These are phyloP conservation scores for Atopsyche davidsoni DNA, from an alignment of 1,140 invertebrate genomes.

Conservation along the genomic window DNA sequence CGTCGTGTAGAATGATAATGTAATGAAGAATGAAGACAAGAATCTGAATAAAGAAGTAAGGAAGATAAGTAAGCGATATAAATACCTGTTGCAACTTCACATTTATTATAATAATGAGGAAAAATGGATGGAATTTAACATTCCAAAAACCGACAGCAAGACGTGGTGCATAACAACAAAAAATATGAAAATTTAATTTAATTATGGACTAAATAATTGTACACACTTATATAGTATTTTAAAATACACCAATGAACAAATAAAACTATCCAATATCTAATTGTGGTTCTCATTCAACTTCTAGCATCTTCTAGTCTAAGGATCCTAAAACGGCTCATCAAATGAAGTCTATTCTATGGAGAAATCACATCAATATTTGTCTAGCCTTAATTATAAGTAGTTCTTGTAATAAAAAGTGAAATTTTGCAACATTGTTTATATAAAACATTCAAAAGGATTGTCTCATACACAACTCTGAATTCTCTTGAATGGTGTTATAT, in stretches of 20 bases:
- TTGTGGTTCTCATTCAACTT: neutral
- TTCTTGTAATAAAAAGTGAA: constrained; percentile 11
- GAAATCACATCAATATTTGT: constrained; percentile 29
- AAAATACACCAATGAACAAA: constrained; percentile 23
- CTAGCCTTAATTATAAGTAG: constrained; percentile 26
- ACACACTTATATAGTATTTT: constrained; percentile 10
- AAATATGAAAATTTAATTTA: constrained; percentile 5
- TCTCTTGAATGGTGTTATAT: too few relatives aligned
- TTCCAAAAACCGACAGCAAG: too few relatives aligned
- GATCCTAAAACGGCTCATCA: constrained; percentile 21
- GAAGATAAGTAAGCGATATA: too few relatives aligned
- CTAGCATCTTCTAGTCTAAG: constrained; percentile 28
- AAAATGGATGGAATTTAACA: too few relatives aligned
- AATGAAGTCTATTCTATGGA: constrained; percentile 25
- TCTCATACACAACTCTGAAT: constrained; percentile 27
- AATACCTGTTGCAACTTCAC: too few relatives aligned
- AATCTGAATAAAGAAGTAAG: too few relatives aligned
- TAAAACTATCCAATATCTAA: constrained; percentile 11
- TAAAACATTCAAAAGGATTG: constrained; percentile 22
- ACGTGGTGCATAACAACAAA: too few relatives aligned
- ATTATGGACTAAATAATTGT: constrained; percentile 15
- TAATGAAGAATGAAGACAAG: too few relatives aligned
- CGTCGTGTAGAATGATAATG: too few relatives aligned
- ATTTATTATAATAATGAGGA: too few relatives aligned
- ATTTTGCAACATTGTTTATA: too few relatives aligned